These are phyloP conservation scores for Zonitis immaculata DNA, from an alignment of 2,888 invertebrate genomes.

Conservation along the genomic window DNA sequence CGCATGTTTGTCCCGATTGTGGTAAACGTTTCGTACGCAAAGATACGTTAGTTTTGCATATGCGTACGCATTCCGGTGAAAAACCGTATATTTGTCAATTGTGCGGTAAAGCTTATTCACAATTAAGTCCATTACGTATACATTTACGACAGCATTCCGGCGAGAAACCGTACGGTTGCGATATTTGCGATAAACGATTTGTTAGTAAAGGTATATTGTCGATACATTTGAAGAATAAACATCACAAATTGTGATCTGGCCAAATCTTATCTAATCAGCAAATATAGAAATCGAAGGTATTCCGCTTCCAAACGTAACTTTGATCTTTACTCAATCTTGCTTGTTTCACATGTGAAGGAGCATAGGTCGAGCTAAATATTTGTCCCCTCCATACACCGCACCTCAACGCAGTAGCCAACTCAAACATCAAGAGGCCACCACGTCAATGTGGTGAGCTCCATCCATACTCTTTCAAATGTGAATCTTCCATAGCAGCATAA, in stretches of 20 bases:
- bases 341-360: too few species aligned
- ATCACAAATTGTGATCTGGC: constrained; percentile 21
- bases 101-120: constrained; percentile 52
- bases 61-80: constrained; percentile 35
- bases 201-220: constrained; percentile 36
- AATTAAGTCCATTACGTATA: constrained; percentile 35
- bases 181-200: constrained; percentile 35
- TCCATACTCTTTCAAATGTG: too few species aligned
- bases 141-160: constrained; percentile 45
- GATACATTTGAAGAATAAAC: constrained; percentile 32
- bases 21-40: constrained; percentile 37
- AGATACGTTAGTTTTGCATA: constrained; percentile 37
- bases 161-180: constrained; percentile 37
- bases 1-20: constrained; percentile 46
- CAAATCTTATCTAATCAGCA: too few species aligned
- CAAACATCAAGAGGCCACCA: too few species aligned
- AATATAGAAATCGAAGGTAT: too few species aligned
- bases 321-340: too few species aligned
- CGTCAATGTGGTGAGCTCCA: too few species aligned
- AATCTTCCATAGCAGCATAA: too few species aligned
- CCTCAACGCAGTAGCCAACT: too few species aligned
- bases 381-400: too few species aligned
- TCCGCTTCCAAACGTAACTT: too few species aligned
- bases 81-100: constrained; percentile 36
- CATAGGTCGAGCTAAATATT: too few species aligned